Evolutionary conservation across 2,113 vertebrate species (phyloP), one percentile per base, ranked within the genome.

Genomic region (Gasterosteus nipponicus): DNA sequence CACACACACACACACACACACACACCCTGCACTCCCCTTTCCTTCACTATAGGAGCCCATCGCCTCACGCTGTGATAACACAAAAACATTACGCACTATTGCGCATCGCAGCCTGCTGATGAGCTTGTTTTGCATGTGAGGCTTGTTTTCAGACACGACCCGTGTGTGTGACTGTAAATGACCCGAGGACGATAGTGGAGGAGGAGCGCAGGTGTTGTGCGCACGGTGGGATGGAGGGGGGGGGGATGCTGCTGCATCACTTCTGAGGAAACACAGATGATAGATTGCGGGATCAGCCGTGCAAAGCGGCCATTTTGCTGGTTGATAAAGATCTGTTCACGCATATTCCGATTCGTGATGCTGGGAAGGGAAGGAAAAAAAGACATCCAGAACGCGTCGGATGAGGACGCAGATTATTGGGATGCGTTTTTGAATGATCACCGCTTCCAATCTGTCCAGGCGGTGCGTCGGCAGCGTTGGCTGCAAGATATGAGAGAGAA

Each of bases 221-320:
- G 67, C 41, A 51, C n/a, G 7, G 9, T 3, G 68, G 72, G 47
- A 65, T 5, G 11, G 26, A 1, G 19, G 44, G 14, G 3, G 15
- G 1, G 44, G 44, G 5, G 44, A 1, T 1, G 19, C 79, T 39
- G 61, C 79, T 38, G 81, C 87, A 81, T 79, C 75, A 77, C 63
- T 54, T 83, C 71, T 64, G 49, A 81, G 47, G 49, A 66, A 44
- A 44, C 62, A 38, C 26, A 69, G 77, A 77, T 81, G 56, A 78
- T 58, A 82, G 72, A 90, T 77, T 35, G 86, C 75, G 59, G 71
- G 68, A 87, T 88, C 78, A 69, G 80, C 69, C 76, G 51, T 29
- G 76, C 62, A 65, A 77, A 84, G 87, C 86, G 89, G 92, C 92
- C 92, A 93, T 93, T 91, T 93, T 93, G 89, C 86, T 83, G 83